Evolutionary conservation across 2,113 vertebrate species (phyloP).

Genomic region (Caloenas nicobarica): DNA sequence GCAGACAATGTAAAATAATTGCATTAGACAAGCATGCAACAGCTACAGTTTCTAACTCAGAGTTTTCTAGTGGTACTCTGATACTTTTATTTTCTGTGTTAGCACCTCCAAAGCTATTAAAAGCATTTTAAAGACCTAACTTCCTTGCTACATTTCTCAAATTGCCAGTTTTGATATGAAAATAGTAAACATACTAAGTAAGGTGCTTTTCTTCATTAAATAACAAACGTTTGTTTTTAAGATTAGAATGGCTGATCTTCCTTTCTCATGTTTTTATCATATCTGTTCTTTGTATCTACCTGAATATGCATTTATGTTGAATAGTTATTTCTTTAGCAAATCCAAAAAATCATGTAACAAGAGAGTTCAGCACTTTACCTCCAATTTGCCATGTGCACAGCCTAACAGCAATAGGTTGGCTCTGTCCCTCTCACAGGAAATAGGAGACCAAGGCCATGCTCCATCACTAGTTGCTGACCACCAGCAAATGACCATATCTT

Average conservation of each 20-base stretch:
- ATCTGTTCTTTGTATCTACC: background rate
- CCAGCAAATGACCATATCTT: slow-evolving; percentile 90
- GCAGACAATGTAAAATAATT: background rate
- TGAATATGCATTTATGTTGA: background rate
- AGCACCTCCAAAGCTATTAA: background rate
- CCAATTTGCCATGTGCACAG: slow-evolving; percentile 81
- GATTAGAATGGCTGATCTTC: background rate
- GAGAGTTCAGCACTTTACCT: slow-evolving; percentile 79
- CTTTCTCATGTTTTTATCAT: background rate
- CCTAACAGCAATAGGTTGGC: slow-evolving; percentile 87
- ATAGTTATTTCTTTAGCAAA: background rate
- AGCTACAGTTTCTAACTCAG: background rate
- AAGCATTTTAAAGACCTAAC: background rate
- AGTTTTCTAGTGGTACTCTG: background rate
- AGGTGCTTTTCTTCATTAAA: background rate
- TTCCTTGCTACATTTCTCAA: background rate
- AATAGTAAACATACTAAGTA: background rate
- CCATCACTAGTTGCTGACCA: slow-evolving; percentile 82
- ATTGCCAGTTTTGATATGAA: background rate
- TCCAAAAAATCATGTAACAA: background rate
- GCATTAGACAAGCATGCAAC: background rate
- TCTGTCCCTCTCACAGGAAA: slow-evolving; percentile 79
- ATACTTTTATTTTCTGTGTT: background rate
- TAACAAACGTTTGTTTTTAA: background rate
- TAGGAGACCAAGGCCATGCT: slow-evolving; percentile 87